Conservation (phyloP, 2,888 invertebrate genomes). For the Protonemura montana region DNA sequence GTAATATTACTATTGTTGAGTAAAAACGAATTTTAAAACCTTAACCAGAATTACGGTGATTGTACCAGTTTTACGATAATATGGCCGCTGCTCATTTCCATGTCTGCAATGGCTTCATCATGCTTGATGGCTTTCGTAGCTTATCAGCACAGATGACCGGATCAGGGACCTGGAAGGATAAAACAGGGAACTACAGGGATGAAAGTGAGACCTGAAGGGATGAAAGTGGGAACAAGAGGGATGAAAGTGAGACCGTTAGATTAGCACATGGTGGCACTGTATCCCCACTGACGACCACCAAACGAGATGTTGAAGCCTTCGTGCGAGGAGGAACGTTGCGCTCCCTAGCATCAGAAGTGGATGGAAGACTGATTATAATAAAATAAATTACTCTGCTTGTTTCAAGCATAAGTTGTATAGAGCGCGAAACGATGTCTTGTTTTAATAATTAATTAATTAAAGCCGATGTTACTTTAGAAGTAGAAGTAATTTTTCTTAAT, state of each 20-base stretch:
- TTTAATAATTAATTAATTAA: slow-evolving; percentile 3
- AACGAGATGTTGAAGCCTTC: background rate
- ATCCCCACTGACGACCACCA: background rate
- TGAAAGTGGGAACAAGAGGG: no score
- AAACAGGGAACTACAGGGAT: no score
- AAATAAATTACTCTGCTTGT: background rate
- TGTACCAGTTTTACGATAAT: no score
- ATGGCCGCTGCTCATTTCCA: no score
- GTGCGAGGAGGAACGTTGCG: background rate
- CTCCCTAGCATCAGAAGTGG: background rate
- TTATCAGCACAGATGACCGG: no score
- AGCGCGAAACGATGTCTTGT: background rate
- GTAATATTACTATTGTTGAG: no score
- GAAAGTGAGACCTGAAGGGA: no score
- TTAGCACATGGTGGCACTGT: background rate
- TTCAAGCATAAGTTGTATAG: background rate
- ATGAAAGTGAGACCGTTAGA: background rate
- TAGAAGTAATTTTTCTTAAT: background rate
- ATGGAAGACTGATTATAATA: background rate
- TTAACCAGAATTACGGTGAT: no score
- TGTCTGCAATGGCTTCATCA: no score
- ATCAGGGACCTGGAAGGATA: no score
- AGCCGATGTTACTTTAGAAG: background rate
- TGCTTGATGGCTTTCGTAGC: no score
- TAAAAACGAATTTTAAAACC: no score